Base-by-base conservation (phyloP, 1,140 invertebrate species). In the Amyelois transitella region DNA sequence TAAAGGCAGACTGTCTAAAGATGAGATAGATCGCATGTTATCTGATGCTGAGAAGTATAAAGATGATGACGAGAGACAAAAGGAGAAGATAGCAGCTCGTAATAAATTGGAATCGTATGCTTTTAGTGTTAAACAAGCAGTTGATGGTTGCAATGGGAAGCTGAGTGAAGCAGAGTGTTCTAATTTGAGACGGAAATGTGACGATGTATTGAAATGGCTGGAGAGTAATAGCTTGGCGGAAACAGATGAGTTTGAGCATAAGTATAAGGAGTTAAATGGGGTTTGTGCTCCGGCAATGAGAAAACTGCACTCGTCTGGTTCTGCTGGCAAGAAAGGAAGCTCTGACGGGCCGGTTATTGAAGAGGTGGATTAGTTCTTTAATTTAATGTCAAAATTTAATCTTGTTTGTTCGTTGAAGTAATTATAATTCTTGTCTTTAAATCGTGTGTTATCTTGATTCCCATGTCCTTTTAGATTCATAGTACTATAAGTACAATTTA, bases 11-110 rank as follows among this genome's bases (percentile, higher is more conserved):
- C 87, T 98, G 2, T 94, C 92, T 6, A 95, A 97, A 75, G 94
- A 95, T 19, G 96, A 98, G 69, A 98, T 98, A 67, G 96, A 98
- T 66, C 88, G 92, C 19, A 98, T 98, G 97, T 89, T 98, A 17
- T 80, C 90, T 25, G 94, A 94, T 28, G 93, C 94, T n/a, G 92
- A 94, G 57, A 91, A 90, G 62, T 94, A 93, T 72, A 91, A 91
- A 63, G 88, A 90, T 21, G 92, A 93, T 66, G 93, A 94, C 72
- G 91, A 93, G 18, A 89, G 89, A 28, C 92, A 94, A 64, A 88
- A 89, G 56, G 90, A 92, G 22, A 89, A 92, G 50, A 91, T 97
- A 12, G 68, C 89, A n/a, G 90, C 94, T 7, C 92, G 95, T 55
- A 97, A 97, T 77, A 90, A 91, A 52, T 87, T 97, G 14, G 96